Evolutionary conservation across 2,797 vertebrate species (phyloP), one percentile per base, ranked within the genome.

Genomic region (Muscicapa striata): DNA sequence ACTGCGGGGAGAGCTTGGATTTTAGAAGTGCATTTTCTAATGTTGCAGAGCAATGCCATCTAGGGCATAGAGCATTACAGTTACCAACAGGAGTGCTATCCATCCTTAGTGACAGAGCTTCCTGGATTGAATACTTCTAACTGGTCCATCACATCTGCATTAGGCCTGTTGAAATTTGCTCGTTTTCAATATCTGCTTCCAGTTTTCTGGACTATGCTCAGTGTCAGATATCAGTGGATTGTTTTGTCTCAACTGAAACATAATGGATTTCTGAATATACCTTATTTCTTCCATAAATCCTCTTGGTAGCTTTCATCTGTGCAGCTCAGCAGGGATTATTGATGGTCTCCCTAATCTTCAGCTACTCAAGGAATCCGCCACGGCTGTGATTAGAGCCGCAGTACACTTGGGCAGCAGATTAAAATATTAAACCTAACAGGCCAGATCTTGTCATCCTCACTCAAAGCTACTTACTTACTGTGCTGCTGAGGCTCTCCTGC

Each of bases 11-110:
- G 57, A 75, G 27, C 61, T 73, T 80, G 51, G 38, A 29, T 76
- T 95, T 87, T 55, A 17, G 66, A 46, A 72, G 41, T 26, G 1
- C 24, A 3, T 80, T 80, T 90, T 59, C 81, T 85, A 51, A 59
- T 3, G 40, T 59, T 89, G 84, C 90, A 89, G 89, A 95, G 86
- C 72, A 78, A 94, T 96, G 93, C 86, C 92, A 93, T 90, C 88
- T 89, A 88, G 88, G 90, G 78, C 84, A 66, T 11, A 21, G 5
- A 41, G 30, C 38, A 34, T 63, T 69, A 21, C 14, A 85, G 30
- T 85, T 64, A 51, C 26, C 58, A 38, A 20, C 41, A 70, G 72
- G 52, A 70, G 36, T 27, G 27, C 41, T n/a, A 2, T 32, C 78
- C 22, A 3, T 52, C 30, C 66, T 27, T 49, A 11, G 57, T 43